Conservation (phyloP, 2,113 vertebrate species). For the Amblyornis subalaris region DNA sequence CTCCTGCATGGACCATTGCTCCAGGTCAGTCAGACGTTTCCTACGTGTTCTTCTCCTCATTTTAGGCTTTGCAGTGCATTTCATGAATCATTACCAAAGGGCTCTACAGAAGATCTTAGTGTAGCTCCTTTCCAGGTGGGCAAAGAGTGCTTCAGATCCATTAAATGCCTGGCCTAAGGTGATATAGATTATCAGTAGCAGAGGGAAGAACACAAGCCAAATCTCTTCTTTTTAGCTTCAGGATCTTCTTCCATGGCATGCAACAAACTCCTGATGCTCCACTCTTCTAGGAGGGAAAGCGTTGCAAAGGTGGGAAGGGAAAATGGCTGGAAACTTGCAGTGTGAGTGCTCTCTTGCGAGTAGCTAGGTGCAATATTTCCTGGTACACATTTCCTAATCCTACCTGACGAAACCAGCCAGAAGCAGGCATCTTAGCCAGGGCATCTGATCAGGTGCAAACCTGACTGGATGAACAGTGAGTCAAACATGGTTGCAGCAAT, state of each 20-base stretch:
- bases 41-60: not conserved
- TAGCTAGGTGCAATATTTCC: not conserved
- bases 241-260: not conserved
- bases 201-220: not conserved
- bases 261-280: not conserved
- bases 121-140: not conserved
- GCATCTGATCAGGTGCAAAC: fast-evolving
- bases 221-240: not conserved
- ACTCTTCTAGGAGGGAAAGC: not conserved
- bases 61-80: not conserved
- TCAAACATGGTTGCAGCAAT: not conserved
- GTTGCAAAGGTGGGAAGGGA: not conserved
- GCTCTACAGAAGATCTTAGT: not conserved
- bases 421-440: fast-evolving
- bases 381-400: not conserved
- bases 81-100: not conserved
- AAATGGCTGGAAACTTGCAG: not conserved
- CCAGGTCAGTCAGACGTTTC: fast-evolving
- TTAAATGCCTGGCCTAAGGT: not conserved
- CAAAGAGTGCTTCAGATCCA: not conserved
- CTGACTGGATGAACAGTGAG: not conserved
- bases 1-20: not conserved
- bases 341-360: not conserved
- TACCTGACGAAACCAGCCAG: fast-evolving
- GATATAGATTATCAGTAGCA: not conserved